phyloP scores from a whole-genome alignment of 2,888 invertebrate genomes.

The Anagyrus pseudococci region DNA sequence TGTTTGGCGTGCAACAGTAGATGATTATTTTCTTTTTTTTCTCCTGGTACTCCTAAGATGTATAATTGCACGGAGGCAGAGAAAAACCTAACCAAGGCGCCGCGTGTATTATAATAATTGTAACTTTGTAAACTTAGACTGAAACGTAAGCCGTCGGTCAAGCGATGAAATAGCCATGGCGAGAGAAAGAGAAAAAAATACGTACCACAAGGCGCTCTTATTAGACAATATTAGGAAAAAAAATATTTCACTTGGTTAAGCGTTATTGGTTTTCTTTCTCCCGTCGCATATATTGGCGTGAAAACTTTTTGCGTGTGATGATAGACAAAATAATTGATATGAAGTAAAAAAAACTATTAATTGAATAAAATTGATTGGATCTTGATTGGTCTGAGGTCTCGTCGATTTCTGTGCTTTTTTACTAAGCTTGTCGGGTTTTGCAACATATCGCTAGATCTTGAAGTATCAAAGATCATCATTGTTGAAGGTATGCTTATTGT shows the following conservation, averaged over 20 bases:
- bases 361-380: slow-evolving; percentile 22
- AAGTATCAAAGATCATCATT: slow-evolving; percentile 25
- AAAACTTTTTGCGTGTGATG: slow-evolving; percentile 26
- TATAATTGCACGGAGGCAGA: slow-evolving; percentile 33
- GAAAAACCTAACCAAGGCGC: slow-evolving; percentile 26
- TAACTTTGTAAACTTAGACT: slow-evolving; percentile 48
- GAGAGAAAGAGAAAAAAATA: slow-evolving; percentile 36
- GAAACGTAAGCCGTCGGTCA: slow-evolving; percentile 45
- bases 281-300: slow-evolving; percentile 25
- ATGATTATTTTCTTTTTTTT: slow-evolving; percentile 28
- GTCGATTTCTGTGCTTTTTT: slow-evolving; percentile 42
- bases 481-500: slow-evolving; percentile 24
- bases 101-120: slow-evolving; percentile 34
- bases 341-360: slow-evolving; percentile 17
- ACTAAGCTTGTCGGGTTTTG: slow-evolving; percentile 51
- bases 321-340: slow-evolving; percentile 15
- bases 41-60: slow-evolving; percentile 32
- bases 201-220: slow-evolving; percentile 43
- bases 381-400: slow-evolving; percentile 44
- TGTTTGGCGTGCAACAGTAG: slow-evolving; percentile 37
- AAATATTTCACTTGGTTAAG: slow-evolving; percentile 37
- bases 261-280: slow-evolving; percentile 20
- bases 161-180: slow-evolving; percentile 29
- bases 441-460: slow-evolving; percentile 51
- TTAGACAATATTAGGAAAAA: slow-evolving; percentile 56